Conservation (phyloP, 2,797 vertebrate species). For the Helostoma temminkii region DNA sequence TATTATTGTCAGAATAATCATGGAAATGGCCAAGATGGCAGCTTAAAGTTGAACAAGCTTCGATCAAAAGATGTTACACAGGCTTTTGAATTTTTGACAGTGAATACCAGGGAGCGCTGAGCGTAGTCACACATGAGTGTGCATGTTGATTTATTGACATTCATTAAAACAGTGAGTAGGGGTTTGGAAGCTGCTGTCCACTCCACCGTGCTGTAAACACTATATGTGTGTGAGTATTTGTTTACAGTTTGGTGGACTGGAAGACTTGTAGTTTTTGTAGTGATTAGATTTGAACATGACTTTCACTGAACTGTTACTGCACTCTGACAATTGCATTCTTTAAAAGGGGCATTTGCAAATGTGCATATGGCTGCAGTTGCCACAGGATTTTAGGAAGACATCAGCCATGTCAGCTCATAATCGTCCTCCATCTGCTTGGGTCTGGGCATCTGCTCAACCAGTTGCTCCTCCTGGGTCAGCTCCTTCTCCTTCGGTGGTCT, state of each 20-base stretch:
- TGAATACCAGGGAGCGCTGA: no score
- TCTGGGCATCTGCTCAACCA: conserved; percentile 40
- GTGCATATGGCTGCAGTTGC: conserved; percentile 6
- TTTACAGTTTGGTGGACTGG: not conserved
- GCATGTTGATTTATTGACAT: no score
- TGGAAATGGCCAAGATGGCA: no score
- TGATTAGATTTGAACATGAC: conserved; percentile 18
- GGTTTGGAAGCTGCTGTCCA: no score
- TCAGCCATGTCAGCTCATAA: conserved; percentile 25
- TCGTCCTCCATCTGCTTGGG: conserved; percentile 41
- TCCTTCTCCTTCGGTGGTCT: conserved; percentile 13
- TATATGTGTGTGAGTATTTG: no score
- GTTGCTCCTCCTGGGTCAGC: conserved; percentile 42
- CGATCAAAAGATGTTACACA: no score
- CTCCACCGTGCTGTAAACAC: not conserved
- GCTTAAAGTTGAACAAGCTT: no score
- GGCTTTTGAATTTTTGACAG: no score
- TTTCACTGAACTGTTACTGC: conserved; percentile 8
- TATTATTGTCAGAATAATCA: no score
- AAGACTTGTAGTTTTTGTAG: not conserved
- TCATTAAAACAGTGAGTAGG: no score
- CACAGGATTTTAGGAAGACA: conserved; percentile 26
- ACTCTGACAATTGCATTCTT: conserved; percentile 14
- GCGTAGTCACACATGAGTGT: no score
- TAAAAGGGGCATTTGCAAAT: conserved; percentile 25